Base-by-base conservation (phyloP, 2,113 vertebrate genomes). In the Sterrhoptilus dennistouni region DNA sequence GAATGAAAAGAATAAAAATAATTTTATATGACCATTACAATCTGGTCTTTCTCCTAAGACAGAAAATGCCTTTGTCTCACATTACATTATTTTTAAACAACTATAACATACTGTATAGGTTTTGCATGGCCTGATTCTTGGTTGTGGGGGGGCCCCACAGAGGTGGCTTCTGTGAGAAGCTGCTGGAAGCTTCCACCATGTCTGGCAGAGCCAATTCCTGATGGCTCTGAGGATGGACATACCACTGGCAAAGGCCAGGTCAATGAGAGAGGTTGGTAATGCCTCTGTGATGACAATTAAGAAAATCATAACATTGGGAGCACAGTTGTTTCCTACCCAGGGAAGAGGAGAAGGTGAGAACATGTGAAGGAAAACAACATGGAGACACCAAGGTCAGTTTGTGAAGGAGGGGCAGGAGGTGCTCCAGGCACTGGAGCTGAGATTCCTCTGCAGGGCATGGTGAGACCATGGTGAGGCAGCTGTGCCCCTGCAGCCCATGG, bases 401-500 rank as follows among this genome's bases (percentile, higher is more conserved):
- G 0, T 50, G 57, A 61, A 38, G 21, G 35, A 49, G 3, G 21
- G 25, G 12, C 0, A 77, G 57, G 22, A 77, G 22, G 6, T 50
- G 35, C 28, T 50, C 12, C 57, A 77, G 12, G 12, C 0, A 0
- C 45, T 3, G 3, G 28, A 50, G 28, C 17, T 0, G 3, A 49
- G 56, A 38, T 38, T 77, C 44, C 9, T 20, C 9, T 50, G 44
- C 44, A 61, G 57, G 35, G 27, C 0, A 0, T 49, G 56, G 21
- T 60, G 72, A 38, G 21, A 14, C 44, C 16, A 7, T 31, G n/a
- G 7, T 61, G 74, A 76, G 2, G 35, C 9, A 61, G 74, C 35
- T 49, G 44, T 61, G 56, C 28, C 56, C 27, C 56, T 61, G 56
- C 27, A 38, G 56, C 21, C 21, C 12, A 1, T 11, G 71, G 36